A percentile compares a stretch with the other conserved stretches of the same genome.
Evolutionary conservation across 2,888 invertebrate species (phyloP).

Genomic region (Opisthograptis luteolata): DNA sequence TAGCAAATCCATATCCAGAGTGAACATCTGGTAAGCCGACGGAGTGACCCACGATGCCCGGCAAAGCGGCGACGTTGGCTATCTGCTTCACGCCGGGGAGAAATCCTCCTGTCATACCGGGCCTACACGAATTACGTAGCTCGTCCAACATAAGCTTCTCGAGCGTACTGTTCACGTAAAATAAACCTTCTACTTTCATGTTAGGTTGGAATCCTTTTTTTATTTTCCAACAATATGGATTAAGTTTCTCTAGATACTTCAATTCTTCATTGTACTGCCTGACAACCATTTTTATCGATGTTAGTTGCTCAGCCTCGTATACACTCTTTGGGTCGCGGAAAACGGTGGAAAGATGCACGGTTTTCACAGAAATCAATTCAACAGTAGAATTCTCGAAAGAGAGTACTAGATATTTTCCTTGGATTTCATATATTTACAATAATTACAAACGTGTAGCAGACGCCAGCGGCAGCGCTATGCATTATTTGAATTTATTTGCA

Average conservation of each 20-base stretch:
- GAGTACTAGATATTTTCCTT: too few relatives aligned
- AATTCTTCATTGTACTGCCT: constrained; percentile 96
- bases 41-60: constrained; percentile 97
- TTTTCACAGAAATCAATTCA: too few relatives aligned
- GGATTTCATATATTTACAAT: too few relatives aligned
- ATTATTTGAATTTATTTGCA: too few relatives aligned
- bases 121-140: constrained; percentile 93
- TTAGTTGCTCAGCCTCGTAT: background rate
- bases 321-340: too few relatives aligned
- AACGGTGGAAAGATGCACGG: too few relatives aligned
- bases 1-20: constrained; percentile 99
- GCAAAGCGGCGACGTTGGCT: constrained; percentile 98
- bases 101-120: constrained; percentile 97
- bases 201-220: constrained; percentile 99
- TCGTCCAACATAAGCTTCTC: constrained; percentile 99
- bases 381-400: too few relatives aligned
- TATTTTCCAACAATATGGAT: constrained; percentile 94
- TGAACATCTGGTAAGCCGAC: constrained; percentile 98
- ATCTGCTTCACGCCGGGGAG: constrained; percentile 99
- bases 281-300: constrained; percentile 89
- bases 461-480: too few relatives aligned
- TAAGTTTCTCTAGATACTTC: constrained; percentile 95
- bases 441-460: too few relatives aligned
- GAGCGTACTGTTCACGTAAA: constrained; percentile 96
- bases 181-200: constrained; percentile 99